Conservation (phyloP, 2,113 vertebrate species). For the Nibea coibor region DNA sequence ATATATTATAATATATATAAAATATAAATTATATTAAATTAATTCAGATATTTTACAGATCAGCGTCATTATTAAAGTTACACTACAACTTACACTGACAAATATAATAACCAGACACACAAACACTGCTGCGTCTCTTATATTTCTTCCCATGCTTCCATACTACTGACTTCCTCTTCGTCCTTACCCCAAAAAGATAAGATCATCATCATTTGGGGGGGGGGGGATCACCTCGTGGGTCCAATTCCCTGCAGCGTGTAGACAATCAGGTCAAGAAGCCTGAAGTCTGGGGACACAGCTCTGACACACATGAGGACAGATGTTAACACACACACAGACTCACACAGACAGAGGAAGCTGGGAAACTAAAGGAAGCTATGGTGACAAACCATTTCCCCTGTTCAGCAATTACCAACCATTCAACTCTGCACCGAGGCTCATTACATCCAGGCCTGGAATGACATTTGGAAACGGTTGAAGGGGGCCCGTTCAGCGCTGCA, state of each 20-base stretch:
- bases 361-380: constrained; percentile 72
- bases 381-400: constrained; percentile 79
- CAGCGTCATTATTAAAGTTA: no score
- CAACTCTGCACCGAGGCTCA: constrained; percentile 68
- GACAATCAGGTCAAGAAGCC: constrained; percentile 6
- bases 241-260: constrained; percentile 25
- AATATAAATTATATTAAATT: no score
- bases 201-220: background rate
- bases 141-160: background rate
- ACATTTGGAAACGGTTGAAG: constrained; percentile 80
- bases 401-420: constrained; percentile 73
- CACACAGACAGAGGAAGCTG: constrained; percentile 51
- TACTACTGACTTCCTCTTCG: constrained; percentile 8
- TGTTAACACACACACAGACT: constrained; percentile 39
- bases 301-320: constrained; percentile 44
- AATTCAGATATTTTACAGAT: no score
- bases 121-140: background rate
- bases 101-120: background rate
- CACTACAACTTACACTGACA: constrained; percentile 5
- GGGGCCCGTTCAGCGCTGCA: constrained; percentile 57
- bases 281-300: constrained; percentile 11
- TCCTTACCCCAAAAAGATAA: constrained; percentile 11
- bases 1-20: no score
- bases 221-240: constrained; percentile 22
- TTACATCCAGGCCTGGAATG: constrained; percentile 73